Conservation (phyloP, 2,888 invertebrate species). For the Agrilus biguttatus region DNA sequence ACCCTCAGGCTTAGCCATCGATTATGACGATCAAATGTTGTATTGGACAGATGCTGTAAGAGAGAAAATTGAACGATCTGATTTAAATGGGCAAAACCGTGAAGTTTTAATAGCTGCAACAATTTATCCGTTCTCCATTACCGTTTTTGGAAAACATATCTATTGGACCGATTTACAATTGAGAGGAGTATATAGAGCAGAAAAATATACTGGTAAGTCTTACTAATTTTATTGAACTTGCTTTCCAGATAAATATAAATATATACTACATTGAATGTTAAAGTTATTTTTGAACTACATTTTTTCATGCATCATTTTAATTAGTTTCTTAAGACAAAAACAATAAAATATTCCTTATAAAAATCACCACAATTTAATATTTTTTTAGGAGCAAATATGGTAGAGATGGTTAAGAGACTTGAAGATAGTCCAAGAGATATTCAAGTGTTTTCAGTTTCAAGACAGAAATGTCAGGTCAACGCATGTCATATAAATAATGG, state of each 20-base stretch:
- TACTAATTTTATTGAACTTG: too few relatives aligned
- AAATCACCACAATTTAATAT: too few relatives aligned
- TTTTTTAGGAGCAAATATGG: slow-evolving; percentile 65
- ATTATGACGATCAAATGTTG: slow-evolving; percentile 81
- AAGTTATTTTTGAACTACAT: too few relatives aligned
- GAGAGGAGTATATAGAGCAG: slow-evolving; percentile 88
- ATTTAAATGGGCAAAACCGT: slow-evolving; percentile 73
- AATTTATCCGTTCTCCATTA: slow-evolving; percentile 90
- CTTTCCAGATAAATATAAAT: too few relatives aligned
- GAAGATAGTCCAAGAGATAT: slow-evolving; percentile 89
- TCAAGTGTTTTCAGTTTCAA: slow-evolving; percentile 64
- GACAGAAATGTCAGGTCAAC: slow-evolving; percentile 69
- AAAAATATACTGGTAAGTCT: slow-evolving; percentile 65
- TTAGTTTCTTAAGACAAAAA: too few relatives aligned
- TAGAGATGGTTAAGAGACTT: slow-evolving; percentile 83
- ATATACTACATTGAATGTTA: too few relatives aligned
- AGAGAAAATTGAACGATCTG: slow-evolving; percentile 88
- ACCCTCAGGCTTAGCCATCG: slow-evolving; percentile 90
- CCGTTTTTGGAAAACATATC: slow-evolving; percentile 77
- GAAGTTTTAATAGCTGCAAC: slow-evolving; percentile 78
- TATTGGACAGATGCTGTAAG: slow-evolving; percentile 97
- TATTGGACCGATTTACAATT: slow-evolving; percentile 94
- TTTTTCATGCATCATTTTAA: too few relatives aligned
- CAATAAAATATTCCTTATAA: too few relatives aligned
- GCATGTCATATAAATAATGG: slow-evolving; percentile 86